These are phyloP conservation scores for Gasterosteus aculeatus DNA, from an alignment of 2,113 vertebrate genomes.

Conservation along the genomic window DNA sequence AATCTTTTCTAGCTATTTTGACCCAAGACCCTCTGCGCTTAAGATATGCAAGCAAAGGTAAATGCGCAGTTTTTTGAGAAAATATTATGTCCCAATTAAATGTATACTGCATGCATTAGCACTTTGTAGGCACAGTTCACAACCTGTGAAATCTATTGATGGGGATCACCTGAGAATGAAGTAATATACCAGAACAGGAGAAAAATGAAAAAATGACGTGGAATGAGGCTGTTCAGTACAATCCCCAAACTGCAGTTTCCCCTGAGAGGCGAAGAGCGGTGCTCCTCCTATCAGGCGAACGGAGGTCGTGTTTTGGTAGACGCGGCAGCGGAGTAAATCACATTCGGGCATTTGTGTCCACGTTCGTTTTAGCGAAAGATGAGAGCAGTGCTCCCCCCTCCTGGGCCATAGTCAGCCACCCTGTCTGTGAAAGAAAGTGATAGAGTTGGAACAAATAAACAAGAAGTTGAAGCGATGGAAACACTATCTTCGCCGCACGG, in stretches of 20 bases:
- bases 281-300: constrained; percentile 9
- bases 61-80: too few relatives aligned
- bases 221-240: constrained; percentile 21
- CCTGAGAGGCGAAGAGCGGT: constrained; percentile 31
- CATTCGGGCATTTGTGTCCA: constrained; percentile 26
- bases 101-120: too few relatives aligned
- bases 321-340: constrained; percentile 33
- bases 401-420: constrained; percentile 23
- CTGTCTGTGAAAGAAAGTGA: constrained; percentile 3
- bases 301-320: constrained; percentile 26
- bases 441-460: constrained; percentile 19
- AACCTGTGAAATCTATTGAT: not conserved
- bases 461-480: not conserved
- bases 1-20: too few relatives aligned
- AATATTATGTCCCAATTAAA: too few relatives aligned
- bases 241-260: constrained; percentile 15
- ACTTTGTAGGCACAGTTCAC: not conserved
- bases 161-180: constrained; percentile 12
- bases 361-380: not conserved
- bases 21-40: too few relatives aligned
- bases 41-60: too few relatives aligned
- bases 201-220: not conserved
- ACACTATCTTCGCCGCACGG: not conserved
- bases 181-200: not conserved
- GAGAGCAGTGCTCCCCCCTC: not conserved